Evolutionary conservation across 2,888 invertebrate genomes (phyloP), one percentile per base, ranked within the genome.

Genomic region (Nesidiocoris tenuis): DNA sequence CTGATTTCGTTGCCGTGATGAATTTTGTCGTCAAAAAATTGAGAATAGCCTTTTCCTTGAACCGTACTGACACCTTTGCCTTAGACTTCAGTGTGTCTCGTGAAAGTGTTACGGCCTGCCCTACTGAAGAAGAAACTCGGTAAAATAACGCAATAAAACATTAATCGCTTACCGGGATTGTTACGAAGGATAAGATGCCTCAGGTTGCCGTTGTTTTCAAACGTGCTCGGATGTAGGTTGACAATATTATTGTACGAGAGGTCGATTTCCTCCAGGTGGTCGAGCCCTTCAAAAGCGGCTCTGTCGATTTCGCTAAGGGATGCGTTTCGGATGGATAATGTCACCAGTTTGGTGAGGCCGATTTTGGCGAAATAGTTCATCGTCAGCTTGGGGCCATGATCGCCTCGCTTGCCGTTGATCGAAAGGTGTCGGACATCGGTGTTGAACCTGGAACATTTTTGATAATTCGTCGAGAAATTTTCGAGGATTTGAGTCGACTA

Each of bases 241-340:
- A 72, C 74, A 54, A 78, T 71, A n/a, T 68, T 55, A 63, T 75
- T 75, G 61, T 68, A 16, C 1, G 78, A 76, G 9, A 78, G 75
- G 57, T 78, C 75, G 18, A 78, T 25, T 17, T 77, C 76, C 54
- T 77, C 77, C 3, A 78, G 55, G 19, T 72, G 63, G n/a, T 65
- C 61, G 18, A 79, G 66, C 19, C 77, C 77, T 18, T 54, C 25
- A 24, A 79, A 79, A 9, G 77, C 77, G 1, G 57, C 75, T 12
- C 56, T 63, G 72, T 77, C 63, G 55, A 79, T 74, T 24, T 77
- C 61, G 16, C 39, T 55, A 39, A 78, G 70, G 9, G 88, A 88
- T 77, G 90, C 90, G 82, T 91, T 89, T 70, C 87, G 87, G 80
- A 92, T 90, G 81, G 88, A 88, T 17, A 92, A 87, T 1, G 90